Base-by-base conservation (phyloP, 2,888 invertebrate genomes). In the Calliopum simillimum region DNA sequence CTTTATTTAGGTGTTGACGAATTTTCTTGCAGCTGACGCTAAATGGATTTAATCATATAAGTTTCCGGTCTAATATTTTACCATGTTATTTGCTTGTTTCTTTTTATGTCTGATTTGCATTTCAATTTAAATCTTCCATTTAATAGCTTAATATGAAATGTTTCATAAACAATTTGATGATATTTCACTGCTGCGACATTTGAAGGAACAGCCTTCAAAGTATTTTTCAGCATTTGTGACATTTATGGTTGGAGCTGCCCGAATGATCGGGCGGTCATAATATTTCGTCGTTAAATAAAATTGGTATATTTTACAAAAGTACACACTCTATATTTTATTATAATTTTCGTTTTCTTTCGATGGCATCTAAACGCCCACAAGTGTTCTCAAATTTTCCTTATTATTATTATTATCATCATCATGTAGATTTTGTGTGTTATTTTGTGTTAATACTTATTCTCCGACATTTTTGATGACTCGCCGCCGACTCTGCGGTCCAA, bases 311-410 rank as follows among this genome's bases (percentile, higher is more conserved):
- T 14, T 41, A 8, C 33, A 33, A 33, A 33, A 33, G 33, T 33
- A 33, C 8, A 33, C 33, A 33, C 33, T 33, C 33, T 33, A 2
- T 33, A 41, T 53, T 5, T 53, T 53, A 21, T 21, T 21, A 8
- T 21, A 23, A 23, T 53, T 53, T 23, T 5, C 13, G 8, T 13
- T 14, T 53, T 4, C 23, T 53, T 19, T 16, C 53, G 8, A 3
- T 4, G 19, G 19, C 8, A 53, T 14, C 14, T 58, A 14, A 25
- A 56, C 66, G 55, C 66, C 66, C 56, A 66, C 65, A 65, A 55
- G n/a, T n/a, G 49, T 46, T 44, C 65, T 65, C 43, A 53, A 55
- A 62, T 41, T 62, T 46, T 46, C n/a, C 46, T 62, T 46, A 47
- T n/a, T 49, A 19, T 1, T 16, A 23, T 21, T 13, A 19, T 44